Percentiles rank a stretch among this genome's conserved stretches.
phyloP scores from a whole-genome alignment of 1,140 invertebrate species.

The Lordiphosa mommai region DNA sequence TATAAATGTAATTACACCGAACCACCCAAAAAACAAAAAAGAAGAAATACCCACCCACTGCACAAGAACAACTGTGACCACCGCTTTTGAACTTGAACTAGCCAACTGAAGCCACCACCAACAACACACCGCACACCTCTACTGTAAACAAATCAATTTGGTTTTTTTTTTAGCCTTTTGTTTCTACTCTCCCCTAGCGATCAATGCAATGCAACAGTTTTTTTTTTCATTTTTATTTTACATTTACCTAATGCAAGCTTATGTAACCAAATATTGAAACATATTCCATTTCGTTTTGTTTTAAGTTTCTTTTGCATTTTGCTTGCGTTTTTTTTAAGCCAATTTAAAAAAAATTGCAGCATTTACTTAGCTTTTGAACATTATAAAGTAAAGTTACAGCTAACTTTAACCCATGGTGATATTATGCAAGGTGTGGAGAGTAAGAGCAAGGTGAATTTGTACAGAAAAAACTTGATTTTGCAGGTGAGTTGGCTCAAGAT shows the following conservation, averaged over 20 bases:
- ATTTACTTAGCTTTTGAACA: conserved; percentile 35
- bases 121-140: conserved; percentile 14
- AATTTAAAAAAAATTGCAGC: conserved; percentile 13
- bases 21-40: conserved; percentile 18
- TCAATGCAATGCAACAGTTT: conserved; percentile 18
- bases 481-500: too few relatives aligned
- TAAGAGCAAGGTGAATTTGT: too few relatives aligned
- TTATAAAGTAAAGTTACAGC: conserved; percentile 20
- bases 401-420: too few relatives aligned
- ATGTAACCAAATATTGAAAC: conserved; percentile 39
- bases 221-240: conserved; percentile 6
- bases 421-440: too few relatives aligned
- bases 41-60: conserved; percentile 38
- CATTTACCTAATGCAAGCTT: conserved; percentile 31
- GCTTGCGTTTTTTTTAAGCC: conserved; percentile 50
- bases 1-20: conserved; percentile 8
- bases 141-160: conserved; percentile 25
- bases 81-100: conserved; percentile 56
- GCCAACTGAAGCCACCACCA: conserved; percentile 28
- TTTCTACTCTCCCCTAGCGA: neutral
- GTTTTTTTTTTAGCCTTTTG: conserved; percentile 24
- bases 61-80: conserved; percentile 61
- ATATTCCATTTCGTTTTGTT: conserved; percentile 52
- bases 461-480: too few relatives aligned
- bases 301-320: conserved; percentile 57